Evolutionary conservation across 2,888 invertebrate species (phyloP), one percentile per base, ranked within the genome.

Genomic region (Leptura quadrifasciata): DNA sequence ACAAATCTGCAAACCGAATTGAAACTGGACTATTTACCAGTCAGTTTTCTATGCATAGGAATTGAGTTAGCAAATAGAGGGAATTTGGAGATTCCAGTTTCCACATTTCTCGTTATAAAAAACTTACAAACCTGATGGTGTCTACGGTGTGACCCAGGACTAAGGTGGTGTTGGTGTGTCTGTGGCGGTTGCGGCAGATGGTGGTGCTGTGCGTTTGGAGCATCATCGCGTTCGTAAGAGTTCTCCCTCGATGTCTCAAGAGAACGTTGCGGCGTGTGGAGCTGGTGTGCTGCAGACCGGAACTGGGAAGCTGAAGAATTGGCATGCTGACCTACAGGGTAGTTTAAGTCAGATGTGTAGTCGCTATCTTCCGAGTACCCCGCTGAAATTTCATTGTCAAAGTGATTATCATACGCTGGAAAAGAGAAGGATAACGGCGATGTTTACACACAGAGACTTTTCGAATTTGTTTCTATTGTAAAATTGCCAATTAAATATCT

Each of bases 361-460:
- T 98, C 98, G 84, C 97, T 97, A 90, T 98, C 98, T 90, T 98
- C 98, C 68, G 97, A 97, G 89, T 97, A 96, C 76, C 97, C 97
- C 89, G 97, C 97, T 96, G 92, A 84, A 92, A 91, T 86, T 83
- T 88, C 88, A 88, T 85, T 86, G 84, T 87, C 87, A 88, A 89
- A 87, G 82, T 88, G 86, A 88, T 88, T 88, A 88, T 86, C 87
- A 86, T 84, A 84, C 70, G 87, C 88, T 88, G 88, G 85, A 88
- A 88, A 87, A 84, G 76, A 82, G 81, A 79, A 76, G 76, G 58
- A 77, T 65, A 77, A 79, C 63, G 52, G 24, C 57, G 64, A 5
- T 71, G 60, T 71, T 24, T 67, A 67, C 54, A 55, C 27, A 57
- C 10, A 21, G 58, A 58, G 52, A 24, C 21, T 65, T 65, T 65